Evolutionary conservation across 2,797 vertebrate genomes (phyloP).

Genomic region (Macroramphosus scolopax): DNA sequence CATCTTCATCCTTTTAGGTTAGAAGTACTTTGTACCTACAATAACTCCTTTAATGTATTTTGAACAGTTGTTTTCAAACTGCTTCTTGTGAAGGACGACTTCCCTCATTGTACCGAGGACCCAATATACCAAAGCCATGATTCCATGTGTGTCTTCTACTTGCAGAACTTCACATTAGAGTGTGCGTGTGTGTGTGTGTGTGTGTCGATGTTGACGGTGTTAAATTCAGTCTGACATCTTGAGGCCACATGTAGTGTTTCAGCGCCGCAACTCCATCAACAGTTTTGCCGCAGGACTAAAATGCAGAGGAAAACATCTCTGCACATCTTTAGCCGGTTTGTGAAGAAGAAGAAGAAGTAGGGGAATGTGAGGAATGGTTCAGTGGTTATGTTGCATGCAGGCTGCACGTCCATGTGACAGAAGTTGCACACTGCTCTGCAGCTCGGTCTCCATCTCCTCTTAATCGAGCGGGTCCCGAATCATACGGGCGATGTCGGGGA

Average conservation of each 20-base stretch:
- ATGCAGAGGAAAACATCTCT: constrained; percentile 16
- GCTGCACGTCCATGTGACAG: constrained; percentile 17
- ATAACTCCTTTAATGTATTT: no score
- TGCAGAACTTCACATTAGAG: no score
- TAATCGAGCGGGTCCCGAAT: constrained; percentile 32
- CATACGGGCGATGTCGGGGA: constrained; percentile 49
- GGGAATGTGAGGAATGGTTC: constrained; percentile 34
- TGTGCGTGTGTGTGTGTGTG: constrained; percentile 7
- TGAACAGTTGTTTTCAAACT: no score
- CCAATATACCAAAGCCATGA: no score
- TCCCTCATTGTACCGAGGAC: no score
- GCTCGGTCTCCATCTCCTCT: constrained; percentile 14
- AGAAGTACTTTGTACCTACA: no score
- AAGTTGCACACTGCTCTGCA: constrained; percentile 26
- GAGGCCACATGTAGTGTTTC: constrained; percentile 19
- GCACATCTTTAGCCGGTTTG: constrained; percentile 15
- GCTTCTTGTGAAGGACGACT: no score
- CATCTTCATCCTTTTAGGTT: no score
- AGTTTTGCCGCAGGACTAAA: constrained; percentile 29
- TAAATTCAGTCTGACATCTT: constrained; percentile 67
- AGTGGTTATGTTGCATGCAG: constrained; percentile 12
- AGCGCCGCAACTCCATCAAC: constrained; percentile 36
- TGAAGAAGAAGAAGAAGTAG: background rate
- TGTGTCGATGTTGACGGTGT: constrained; percentile 40
- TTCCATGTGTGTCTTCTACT: no score